Evolutionary conservation across 1,140 invertebrate genomes (phyloP), one percentile per base, ranked within the genome.

Genomic region (Calephelis nemesis): DNA sequence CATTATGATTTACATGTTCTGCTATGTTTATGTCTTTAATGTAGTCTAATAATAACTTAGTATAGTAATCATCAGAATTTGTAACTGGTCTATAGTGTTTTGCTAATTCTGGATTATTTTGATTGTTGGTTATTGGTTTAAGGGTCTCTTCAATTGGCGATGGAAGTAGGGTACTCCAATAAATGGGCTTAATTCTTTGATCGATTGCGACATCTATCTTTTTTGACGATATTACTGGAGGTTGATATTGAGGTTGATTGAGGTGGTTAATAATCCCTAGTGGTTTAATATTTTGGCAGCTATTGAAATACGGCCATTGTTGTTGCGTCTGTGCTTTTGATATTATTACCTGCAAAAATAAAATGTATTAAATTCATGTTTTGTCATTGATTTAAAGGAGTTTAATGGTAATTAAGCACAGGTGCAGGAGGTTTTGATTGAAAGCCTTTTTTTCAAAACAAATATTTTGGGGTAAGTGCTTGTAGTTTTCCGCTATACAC

Each of bases 131-230:
- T 1, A 58, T 10, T 39, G 19, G 9, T 39, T 58, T 19, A 39
- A 12, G 42, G 40, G 48, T 9, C 47, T 7, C 13, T 58, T 13
- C 6, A 7, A 11, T 62, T 62, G 39, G 54, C 10, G 54, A 8
- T 11, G 54, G 54, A 39, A 58, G 30, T 1, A 58, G 19, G 6
- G 54, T 58, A 10, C 54, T 58, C 54, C 54, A 58, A 58, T 58
- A 58, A 58, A 58, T 12, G 7, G 54, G 58, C 7, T 60, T 60
- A 7, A 40, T n/a, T 60, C 58, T 60, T 60, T 60, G 30, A 42
- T 60, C n/a, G 4, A 60, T 60, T 40, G 58, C 39, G 40, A 60
- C n/a, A n/a, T 60, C 58, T 42, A 60, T 13, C 12, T 60, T 60
- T 40, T 60, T 60, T 3, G 58, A 60, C n/a, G 58, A 11, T 7